phyloP scores from a whole-genome alignment of 2,888 invertebrate species.

The Gerris lacustris region DNA sequence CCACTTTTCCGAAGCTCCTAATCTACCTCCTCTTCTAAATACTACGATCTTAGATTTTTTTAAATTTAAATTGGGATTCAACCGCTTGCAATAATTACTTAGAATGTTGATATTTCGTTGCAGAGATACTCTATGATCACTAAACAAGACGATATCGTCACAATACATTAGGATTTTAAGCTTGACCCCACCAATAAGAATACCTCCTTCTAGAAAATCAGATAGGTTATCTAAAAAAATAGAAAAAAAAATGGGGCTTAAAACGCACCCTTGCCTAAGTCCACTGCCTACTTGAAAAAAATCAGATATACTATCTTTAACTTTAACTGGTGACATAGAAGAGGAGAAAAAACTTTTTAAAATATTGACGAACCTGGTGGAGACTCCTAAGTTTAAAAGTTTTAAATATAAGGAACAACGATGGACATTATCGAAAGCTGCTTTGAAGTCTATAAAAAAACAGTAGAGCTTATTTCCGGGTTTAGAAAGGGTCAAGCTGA shows the following conservation, averaged over 20 bases:
- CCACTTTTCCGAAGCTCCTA: slow-evolving; percentile 14
- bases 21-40: slow-evolving; percentile 23
- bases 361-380: neutral
- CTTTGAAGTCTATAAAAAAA: neutral
- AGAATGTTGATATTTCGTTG: slow-evolving; percentile 20
- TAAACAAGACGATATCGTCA: slow-evolving; percentile 25
- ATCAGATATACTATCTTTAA: slow-evolving; percentile 7
- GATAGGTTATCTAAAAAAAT: slow-evolving; percentile 20
- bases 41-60: slow-evolving; percentile 28
- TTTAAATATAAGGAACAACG: neutral
- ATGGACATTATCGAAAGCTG: neutral
- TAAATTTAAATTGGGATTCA: slow-evolving; percentile 25
- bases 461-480: neutral
- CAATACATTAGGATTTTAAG: slow-evolving; percentile 23
- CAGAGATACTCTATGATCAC: slow-evolving; percentile 16
- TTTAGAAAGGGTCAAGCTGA: neutral
- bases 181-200: slow-evolving; percentile 17
- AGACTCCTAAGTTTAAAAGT: neutral
- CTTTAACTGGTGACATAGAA: neutral
- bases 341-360: neutral
- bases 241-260: slow-evolving; percentile 18
- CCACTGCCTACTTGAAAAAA: slow-evolving; percentile 18
- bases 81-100: slow-evolving; percentile 21
- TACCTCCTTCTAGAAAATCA: slow-evolving; percentile 19
- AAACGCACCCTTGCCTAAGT: slow-evolving; percentile 17